Percentiles rank a stretch among this genome's conserved stretches.
Evolutionary conservation across 1,140 invertebrate species (phyloP).

Genomic region (Panulirus ornatus): DNA sequence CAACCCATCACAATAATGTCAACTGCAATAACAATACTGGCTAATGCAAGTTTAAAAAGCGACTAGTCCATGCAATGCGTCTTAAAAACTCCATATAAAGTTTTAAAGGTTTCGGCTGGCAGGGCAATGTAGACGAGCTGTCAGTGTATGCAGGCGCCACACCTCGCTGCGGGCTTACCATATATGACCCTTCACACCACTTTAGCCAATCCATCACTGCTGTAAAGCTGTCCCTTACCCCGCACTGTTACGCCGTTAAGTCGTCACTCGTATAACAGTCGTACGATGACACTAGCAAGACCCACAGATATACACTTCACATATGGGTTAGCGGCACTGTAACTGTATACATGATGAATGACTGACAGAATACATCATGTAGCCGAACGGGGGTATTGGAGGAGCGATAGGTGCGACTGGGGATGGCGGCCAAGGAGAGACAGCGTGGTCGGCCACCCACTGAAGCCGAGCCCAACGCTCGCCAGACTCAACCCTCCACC

Average conservation of each 20-base stretch:
- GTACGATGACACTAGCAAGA: too few relatives aligned
- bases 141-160: not conserved
- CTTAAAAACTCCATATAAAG: too few relatives aligned
- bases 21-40: too few relatives aligned
- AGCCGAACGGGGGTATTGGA: not conserved
- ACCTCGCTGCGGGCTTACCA: not conserved
- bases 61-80: too few relatives aligned
- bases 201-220: not conserved
- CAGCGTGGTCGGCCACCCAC: not conserved
- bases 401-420: too few relatives aligned
- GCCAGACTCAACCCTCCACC: not conserved
- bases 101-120: too few relatives aligned
- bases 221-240: not conserved
- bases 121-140: not conserved
- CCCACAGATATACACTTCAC: too few relatives aligned
- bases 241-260: not conserved
- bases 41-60: too few relatives aligned
- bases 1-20: too few relatives aligned
- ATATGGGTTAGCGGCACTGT: not conserved
- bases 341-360: not conserved
- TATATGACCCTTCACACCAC: not conserved
- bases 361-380: not conserved
- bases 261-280: too few relatives aligned
- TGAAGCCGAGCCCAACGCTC: not conserved
- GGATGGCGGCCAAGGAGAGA: not conserved